phyloP scores from a whole-genome alignment of 2,113 vertebrate genomes.

The Girardinichthys multiradiatus region DNA sequence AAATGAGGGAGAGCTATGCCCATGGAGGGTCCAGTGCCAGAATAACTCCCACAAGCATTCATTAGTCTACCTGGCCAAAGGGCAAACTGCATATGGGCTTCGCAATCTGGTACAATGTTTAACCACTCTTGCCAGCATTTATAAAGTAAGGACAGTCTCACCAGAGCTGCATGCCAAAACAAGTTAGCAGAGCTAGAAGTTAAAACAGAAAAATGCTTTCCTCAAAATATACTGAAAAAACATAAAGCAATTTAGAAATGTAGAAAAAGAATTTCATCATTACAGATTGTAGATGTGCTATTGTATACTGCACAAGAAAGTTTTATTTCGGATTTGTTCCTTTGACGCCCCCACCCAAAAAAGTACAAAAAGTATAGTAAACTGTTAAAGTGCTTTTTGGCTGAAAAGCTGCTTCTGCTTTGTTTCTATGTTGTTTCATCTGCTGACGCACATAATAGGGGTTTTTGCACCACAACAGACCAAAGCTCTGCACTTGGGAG shows the following conservation, averaged over 20 bases:
- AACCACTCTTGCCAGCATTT: constrained; percentile 65
- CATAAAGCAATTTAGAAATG: constrained; percentile 50
- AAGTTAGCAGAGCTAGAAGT: constrained; percentile 53
- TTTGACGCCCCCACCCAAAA: background rate
- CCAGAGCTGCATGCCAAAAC: constrained; percentile 48
- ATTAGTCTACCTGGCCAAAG: constrained; percentile 81
- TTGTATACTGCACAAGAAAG: constrained; percentile 17
- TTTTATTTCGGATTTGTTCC: constrained; percentile 21
- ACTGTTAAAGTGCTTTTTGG: constrained; percentile 14
- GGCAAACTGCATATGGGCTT: constrained; percentile 73
- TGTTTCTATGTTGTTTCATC: constrained; percentile 27
- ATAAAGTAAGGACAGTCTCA: constrained; percentile 55
- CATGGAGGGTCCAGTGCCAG: constrained; percentile 63
- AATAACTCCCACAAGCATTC: constrained; percentile 75
- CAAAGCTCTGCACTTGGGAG: constrained; percentile 49
- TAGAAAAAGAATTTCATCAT: constrained; percentile 47
- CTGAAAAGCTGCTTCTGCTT: constrained; percentile 27
- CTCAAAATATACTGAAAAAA: constrained; percentile 54
- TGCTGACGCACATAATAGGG: constrained; percentile 13
- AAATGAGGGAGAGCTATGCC: constrained; percentile 51
- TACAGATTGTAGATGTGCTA: constrained; percentile 19
- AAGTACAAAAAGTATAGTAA: background rate
- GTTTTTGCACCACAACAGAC: constrained; percentile 31
- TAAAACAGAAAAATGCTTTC: constrained; percentile 28
- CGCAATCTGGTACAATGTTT: constrained; percentile 73